These are phyloP conservation scores for Lethenteron reissneri DNA, from an alignment of 2,113 vertebrate genomes.

Conservation along the genomic window DNA sequence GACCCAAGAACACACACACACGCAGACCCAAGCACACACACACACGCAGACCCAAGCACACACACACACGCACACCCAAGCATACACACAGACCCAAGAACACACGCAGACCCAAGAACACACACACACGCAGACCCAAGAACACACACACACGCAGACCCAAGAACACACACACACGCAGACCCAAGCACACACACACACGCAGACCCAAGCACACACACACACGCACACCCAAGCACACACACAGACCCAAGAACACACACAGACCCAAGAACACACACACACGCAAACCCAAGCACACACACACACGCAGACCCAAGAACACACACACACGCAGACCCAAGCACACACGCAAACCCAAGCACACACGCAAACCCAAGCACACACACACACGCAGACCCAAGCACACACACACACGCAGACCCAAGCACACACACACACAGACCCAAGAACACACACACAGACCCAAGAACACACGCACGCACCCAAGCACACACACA, in stretches of 20 bases:
- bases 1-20: neutral
- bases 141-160: neutral
- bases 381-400: neutral
- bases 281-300: neutral
- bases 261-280: neutral
- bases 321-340: neutral
- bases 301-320: neutral
- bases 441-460: neutral
- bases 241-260: neutral
- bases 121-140: neutral
- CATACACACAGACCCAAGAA: neutral
- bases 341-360: neutral
- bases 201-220: neutral
- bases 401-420: neutral
- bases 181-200: neutral
- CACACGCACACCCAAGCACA: constrained; percentile 2
- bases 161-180: neutral
- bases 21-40: neutral
- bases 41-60: neutral
- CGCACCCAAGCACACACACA: constrained; percentile 1
- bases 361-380: neutral
- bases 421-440: neutral
- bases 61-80: neutral
- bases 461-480: neutral
- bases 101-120: neutral